Conservation (phyloP, 2,888 invertebrate genomes). For the Mayetiola destructor region DNA sequence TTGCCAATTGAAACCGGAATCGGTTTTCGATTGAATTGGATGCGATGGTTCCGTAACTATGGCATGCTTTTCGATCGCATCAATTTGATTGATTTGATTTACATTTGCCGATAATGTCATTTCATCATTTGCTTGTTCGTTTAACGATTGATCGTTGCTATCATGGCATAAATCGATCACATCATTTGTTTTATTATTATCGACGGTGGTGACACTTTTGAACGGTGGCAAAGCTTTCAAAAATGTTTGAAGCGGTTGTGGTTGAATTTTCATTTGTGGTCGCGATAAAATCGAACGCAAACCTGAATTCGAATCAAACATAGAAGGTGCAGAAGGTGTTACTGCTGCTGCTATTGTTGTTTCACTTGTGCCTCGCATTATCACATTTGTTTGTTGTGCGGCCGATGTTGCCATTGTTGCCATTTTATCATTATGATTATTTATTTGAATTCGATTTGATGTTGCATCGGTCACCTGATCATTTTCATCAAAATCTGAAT, state of each 20-base stretch:
- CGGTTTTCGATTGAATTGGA: not conserved
- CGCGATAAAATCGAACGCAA: not conserved
- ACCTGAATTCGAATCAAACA: not conserved
- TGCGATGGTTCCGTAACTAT: not conserved
- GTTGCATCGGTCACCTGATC: not conserved
- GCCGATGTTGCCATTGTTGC: not conserved
- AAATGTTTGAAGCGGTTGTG: slow-evolving; percentile 1
- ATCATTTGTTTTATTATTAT: not conserved
- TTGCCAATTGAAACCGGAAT: not conserved
- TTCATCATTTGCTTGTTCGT: not conserved
- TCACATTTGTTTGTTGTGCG: not conserved
- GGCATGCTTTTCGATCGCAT: not conserved
- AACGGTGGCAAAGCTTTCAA: slow-evolving; percentile 1
- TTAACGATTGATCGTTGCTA: not conserved
- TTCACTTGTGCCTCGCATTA: not conserved
- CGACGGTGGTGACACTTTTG: not conserved
- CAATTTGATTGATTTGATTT: not conserved
- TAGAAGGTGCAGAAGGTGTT: not conserved
- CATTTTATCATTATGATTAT: not conserved
- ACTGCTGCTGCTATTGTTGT: not conserved
- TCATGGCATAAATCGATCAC: slow-evolving; percentile 11
- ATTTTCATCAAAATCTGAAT: slow-evolving; percentile 1
- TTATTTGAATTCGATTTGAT: no score
- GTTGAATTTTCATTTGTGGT: slow-evolving; percentile 2
- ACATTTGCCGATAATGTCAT: not conserved